Conservation (phyloP, 2,888 invertebrate species). For the Nesidiocoris tenuis region DNA sequence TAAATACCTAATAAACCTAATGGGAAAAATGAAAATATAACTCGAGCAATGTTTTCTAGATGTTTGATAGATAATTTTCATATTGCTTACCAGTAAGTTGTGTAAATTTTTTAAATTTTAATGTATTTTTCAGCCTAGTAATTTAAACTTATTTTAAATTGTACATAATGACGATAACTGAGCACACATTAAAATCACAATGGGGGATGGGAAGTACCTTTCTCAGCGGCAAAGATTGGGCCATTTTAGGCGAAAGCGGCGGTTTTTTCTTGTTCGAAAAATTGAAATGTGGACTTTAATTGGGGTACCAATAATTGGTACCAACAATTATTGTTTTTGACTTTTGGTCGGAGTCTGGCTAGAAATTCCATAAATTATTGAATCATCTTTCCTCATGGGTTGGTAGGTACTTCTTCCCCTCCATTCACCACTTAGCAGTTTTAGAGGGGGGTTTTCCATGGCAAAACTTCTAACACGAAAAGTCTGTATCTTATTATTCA, state of each 20-base stretch:
- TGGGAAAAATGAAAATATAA: too few species aligned
- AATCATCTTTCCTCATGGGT: too few species aligned
- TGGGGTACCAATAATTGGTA: too few species aligned
- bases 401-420: not conserved
- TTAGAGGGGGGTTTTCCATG: not conserved
- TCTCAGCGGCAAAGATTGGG: not conserved
- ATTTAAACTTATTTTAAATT: not conserved
- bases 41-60: too few species aligned
- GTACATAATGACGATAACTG: not conserved
- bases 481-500: conserved; percentile 33
- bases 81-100: not conserved
- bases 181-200: not conserved
- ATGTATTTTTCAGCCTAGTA: not conserved
- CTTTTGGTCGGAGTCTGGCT: too few species aligned
- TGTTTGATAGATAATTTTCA: not conserved
- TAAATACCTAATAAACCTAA: too few species aligned
- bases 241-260: not conserved
- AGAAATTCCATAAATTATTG: too few species aligned
- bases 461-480: conserved; percentile 1
- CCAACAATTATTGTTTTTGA: too few species aligned
- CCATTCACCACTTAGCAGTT: not conserved
- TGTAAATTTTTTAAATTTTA: not conserved
- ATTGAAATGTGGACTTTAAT: too few species aligned
- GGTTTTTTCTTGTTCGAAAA: too few species aligned
- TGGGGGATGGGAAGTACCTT: not conserved